Evolutionary conservation across 2,797 vertebrate genomes (phyloP).

Genomic region (Amazona finschi): DNA sequence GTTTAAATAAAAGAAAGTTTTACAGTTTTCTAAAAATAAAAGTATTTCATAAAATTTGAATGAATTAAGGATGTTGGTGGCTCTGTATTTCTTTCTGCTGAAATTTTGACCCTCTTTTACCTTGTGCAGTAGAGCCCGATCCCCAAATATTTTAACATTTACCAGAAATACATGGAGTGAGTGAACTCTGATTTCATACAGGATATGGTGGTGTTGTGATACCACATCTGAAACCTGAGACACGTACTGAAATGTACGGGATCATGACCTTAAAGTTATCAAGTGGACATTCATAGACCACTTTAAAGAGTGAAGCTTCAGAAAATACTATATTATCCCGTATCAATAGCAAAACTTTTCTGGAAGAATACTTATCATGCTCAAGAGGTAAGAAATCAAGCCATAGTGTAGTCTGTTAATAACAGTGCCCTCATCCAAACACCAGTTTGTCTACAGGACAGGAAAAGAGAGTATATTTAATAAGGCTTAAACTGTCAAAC

Average conservation of each 20-base stretch:
- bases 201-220: accelerated
- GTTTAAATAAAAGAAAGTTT: neutral
- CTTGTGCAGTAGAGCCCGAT: neutral
- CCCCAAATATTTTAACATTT: neutral
- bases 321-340: neutral
- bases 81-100: neutral
- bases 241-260: neutral
- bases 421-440: neutral
- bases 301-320: neutral
- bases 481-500: neutral
- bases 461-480: neutral
- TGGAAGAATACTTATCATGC: neutral
- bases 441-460: neutral
- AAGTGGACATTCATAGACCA: neutral
- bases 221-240: neutral
- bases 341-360: neutral
- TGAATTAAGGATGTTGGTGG: neutral
- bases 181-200: neutral
- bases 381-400: neutral
- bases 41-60: neutral
- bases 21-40: neutral
- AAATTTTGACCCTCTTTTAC: neutral
- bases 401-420: neutral
- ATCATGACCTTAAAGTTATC: neutral
- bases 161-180: neutral